Evolutionary conservation across 2,113 vertebrate genomes (phyloP).

Genomic region (Trochalopteron elliotii): DNA sequence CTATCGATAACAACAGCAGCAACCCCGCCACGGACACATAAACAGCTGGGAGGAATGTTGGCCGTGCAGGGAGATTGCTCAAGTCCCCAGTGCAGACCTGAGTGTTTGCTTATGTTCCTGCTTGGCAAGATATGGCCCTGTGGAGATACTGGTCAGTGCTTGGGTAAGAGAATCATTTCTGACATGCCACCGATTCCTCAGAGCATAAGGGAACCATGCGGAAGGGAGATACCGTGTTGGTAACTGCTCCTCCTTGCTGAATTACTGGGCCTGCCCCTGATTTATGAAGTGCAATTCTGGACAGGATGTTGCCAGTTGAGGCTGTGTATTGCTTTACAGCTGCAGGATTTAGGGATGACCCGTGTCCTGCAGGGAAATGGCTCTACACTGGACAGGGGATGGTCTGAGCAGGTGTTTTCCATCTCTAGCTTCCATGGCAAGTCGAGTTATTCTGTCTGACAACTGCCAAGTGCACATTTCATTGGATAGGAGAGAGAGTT

Average conservation of each 20-base stretch:
- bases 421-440: slow-evolving; percentile 11
- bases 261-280: not conserved
- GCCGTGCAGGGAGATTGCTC: slow-evolving; percentile 9
- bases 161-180: slow-evolving; percentile 37
- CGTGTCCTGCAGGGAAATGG: not conserved
- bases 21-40: not conserved
- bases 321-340: not conserved
- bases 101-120: slow-evolving; percentile 56
- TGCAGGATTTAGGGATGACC: slow-evolving; percentile 50
- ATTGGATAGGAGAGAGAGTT: slow-evolving; percentile 11
- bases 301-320: slow-evolving; percentile 44
- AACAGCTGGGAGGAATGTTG: slow-evolving; percentile 57
- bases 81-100: slow-evolving; percentile 40
- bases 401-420: slow-evolving; percentile 46
- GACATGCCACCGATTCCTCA: slow-evolving; percentile 27
- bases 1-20: not conserved
- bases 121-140: not conserved
- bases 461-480: slow-evolving; percentile 45
- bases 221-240: not conserved
- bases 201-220: not conserved
- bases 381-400: not conserved
- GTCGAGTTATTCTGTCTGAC: not conserved
- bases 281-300: slow-evolving; percentile 53
- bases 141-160: slow-evolving; percentile 8
- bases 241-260: not conserved